Evolutionary conservation across 53 echinoderm and acorn worm species (phyloP).

Genomic region (Temnopleurus reevesii): DNA sequence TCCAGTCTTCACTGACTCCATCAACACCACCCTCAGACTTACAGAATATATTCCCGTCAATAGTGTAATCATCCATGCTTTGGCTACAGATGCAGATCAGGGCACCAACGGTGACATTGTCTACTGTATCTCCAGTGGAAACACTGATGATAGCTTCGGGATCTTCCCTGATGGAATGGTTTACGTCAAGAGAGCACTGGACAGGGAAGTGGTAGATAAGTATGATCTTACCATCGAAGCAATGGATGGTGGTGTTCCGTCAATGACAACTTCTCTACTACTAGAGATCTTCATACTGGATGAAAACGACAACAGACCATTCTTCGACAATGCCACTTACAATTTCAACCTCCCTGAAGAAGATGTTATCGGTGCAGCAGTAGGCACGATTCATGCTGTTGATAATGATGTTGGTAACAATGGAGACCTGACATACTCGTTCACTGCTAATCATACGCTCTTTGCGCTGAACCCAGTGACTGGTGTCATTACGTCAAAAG

Average conservation of each 20-base stretch:
- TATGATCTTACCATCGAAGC: conserved; percentile 77
- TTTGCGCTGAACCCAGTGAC: conserved; percentile 69
- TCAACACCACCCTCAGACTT: conserved; percentile 38
- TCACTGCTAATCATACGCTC: conserved; percentile 71
- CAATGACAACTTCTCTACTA: conserved; percentile 53
- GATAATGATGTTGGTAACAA: conserved; percentile 78
- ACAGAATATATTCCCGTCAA: conserved; percentile 63
- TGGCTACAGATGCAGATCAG: conserved; percentile 81
- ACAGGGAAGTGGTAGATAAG: conserved; percentile 71
- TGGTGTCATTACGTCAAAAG: conserved; percentile 77
- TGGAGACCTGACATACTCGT: conserved; percentile 73
- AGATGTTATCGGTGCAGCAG: conserved; percentile 32
- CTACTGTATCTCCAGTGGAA: conserved; percentile 78
- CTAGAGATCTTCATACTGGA: conserved; percentile 73
- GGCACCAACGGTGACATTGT: conserved; percentile 84
- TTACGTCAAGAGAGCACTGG: conserved; percentile 79
- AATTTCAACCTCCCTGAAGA: conserved; percentile 78
- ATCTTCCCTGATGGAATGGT: conserved; percentile 91
- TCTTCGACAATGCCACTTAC: conserved; percentile 85
- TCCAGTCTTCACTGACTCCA: conserved; percentile 69
- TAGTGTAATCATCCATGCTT: conserved; percentile 63
- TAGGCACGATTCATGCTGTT: conserved; percentile 77
- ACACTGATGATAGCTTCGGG: conserved; percentile 78
- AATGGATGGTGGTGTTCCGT: conserved; percentile 81
- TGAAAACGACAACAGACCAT: conserved; percentile 92